A percentile compares a stretch with the other conserved stretches of the same genome.
Conservation (phyloP, 37 sponge, comb jelly and placozoan genomes). For the Hormiphora californensis region DNA sequence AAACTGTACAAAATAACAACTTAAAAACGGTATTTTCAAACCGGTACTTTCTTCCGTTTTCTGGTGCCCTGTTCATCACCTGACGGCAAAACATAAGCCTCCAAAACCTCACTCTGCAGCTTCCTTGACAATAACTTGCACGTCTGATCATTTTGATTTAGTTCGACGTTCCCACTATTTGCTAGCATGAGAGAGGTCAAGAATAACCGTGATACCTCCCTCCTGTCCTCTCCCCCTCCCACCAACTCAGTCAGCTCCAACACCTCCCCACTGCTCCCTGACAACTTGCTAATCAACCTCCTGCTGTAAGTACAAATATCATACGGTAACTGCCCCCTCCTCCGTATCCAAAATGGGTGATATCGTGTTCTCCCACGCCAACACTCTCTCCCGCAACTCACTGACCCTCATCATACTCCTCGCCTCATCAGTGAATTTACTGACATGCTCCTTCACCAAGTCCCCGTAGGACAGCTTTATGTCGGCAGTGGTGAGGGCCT, state of each 20-base stretch:
- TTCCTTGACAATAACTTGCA: slow-evolving; percentile 21
- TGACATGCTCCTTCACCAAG: slow-evolving; percentile 9
- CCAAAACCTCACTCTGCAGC: slow-evolving; percentile 30
- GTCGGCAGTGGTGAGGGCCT: not conserved
- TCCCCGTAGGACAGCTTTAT: slow-evolving; percentile 16
- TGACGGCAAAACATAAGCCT: slow-evolving; percentile 51
- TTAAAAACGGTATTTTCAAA: not conserved
- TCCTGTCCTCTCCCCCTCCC: not conserved
- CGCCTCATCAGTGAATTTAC: not conserved
- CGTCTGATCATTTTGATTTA: not conserved
- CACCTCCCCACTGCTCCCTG: not conserved
- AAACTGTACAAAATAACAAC: not conserved
- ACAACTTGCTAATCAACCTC: not conserved
- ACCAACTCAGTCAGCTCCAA: not conserved
- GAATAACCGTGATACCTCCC: slow-evolving; percentile 17
- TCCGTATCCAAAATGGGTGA: slow-evolving; percentile 9
- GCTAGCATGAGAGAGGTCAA: slow-evolving; percentile 47
- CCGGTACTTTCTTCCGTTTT: too few relatives aligned
- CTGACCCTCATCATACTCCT: not conserved
- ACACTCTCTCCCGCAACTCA: not conserved
- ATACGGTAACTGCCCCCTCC: not conserved
- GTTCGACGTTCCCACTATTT: slow-evolving; percentile 24
- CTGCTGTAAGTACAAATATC: slow-evolving; percentile 26
- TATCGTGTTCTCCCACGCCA: slow-evolving; percentile 33
- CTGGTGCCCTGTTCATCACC: too few relatives aligned